Conservation (phyloP, 2,113 vertebrate genomes). For the Carollia perspicillata region DNA sequence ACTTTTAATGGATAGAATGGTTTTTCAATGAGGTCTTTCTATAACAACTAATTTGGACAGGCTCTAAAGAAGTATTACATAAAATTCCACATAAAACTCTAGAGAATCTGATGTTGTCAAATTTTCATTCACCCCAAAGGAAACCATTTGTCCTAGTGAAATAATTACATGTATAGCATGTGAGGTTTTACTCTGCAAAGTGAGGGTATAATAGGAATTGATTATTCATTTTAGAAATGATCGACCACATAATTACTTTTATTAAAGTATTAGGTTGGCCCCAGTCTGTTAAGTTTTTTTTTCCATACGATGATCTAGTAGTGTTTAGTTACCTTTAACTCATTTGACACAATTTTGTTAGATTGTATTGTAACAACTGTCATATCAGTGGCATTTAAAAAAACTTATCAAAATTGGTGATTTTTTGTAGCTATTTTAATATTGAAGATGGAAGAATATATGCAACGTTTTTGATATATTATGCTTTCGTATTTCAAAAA, state of each 20-base stretch:
- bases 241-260: constrained; percentile 48
- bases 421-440: too few species aligned
- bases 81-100: neutral
- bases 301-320: too few species aligned
- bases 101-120: neutral
- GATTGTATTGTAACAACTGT: too few species aligned
- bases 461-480: too few species aligned
- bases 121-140: constrained; percentile 19
- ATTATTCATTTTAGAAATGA: constrained; percentile 64
- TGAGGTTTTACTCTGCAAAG: constrained; percentile 28
- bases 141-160: constrained; percentile 21
- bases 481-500: too few species aligned
- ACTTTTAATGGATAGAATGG: neutral
- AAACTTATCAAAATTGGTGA: too few species aligned
- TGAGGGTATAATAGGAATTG: constrained; percentile 34
- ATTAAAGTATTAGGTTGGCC: neutral
- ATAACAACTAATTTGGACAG: neutral
- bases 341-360: too few species aligned
- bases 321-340: too few species aligned
- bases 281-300: too few species aligned
- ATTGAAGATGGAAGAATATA: too few species aligned
- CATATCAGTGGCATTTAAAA: too few species aligned
- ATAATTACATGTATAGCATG: constrained; percentile 19
- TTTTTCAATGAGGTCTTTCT: neutral
- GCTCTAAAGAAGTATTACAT: neutral